Conservation (phyloP, 2,888 invertebrate species). For the Eristalinus aeneus region DNA sequence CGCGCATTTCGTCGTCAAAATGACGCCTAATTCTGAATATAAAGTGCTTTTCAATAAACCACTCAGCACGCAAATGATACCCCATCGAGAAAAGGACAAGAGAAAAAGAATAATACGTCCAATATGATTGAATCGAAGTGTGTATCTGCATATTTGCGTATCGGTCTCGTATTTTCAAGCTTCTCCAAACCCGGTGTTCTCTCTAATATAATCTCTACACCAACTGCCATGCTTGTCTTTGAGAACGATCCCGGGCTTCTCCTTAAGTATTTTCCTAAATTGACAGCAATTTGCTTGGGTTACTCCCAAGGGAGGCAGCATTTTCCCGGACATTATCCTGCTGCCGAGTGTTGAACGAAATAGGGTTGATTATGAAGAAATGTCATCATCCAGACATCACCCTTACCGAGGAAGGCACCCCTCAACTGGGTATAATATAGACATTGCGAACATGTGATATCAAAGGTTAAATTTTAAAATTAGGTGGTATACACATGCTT, state of each 20-base stretch:
- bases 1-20: not conserved
- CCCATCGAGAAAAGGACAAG: not conserved
- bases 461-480: slow-evolving; percentile 37
- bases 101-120: not conserved
- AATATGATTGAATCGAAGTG: not conserved
- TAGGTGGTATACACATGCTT: slow-evolving; percentile 15
- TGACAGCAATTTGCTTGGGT: slow-evolving; percentile 49
- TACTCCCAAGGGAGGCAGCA: slow-evolving; percentile 23
- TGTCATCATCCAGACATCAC: slow-evolving; percentile 38
- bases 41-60: not conserved
- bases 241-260: slow-evolving; percentile 15
- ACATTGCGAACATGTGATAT: slow-evolving; percentile 7
- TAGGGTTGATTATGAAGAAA: slow-evolving; percentile 46
- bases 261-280: slow-evolving; percentile 53
- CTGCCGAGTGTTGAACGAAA: slow-evolving; percentile 10
- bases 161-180: not conserved
- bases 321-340: slow-evolving; percentile 11
- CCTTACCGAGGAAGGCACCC: slow-evolving; percentile 12
- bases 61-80: not conserved
- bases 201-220: not conserved
- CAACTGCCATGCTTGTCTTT: not conserved
- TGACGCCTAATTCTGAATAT: not conserved
- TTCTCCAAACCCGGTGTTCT: not conserved
- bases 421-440: slow-evolving; percentile 19
- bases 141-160: not conserved